Evolutionary conservation across 2,888 invertebrate species (phyloP).

Genomic region (Zygaena filipendulae): DNA sequence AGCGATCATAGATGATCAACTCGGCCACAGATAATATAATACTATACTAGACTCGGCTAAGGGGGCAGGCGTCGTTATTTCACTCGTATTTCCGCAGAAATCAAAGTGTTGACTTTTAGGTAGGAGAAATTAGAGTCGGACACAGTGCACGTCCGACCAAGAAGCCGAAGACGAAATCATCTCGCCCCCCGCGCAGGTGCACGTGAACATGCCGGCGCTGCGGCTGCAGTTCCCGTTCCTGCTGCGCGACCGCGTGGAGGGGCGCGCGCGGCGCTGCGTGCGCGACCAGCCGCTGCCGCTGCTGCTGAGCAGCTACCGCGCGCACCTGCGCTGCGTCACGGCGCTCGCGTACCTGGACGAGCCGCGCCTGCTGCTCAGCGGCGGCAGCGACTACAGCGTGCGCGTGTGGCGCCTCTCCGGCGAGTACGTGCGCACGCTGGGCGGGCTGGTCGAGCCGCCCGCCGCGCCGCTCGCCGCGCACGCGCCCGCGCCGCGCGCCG

Average conservation of each 20-base stretch:
- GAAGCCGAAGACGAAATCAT: too few species aligned
- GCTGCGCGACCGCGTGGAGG: conserved; percentile 72
- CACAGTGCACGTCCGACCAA: too few species aligned
- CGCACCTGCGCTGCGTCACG: conserved; percentile 76
- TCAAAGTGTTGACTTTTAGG: too few species aligned
- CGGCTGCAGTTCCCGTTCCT: conserved; percentile 79
- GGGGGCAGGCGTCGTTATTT: too few species aligned
- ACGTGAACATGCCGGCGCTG: conserved; percentile 71
- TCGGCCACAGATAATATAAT: too few species aligned
- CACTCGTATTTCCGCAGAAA: too few species aligned
- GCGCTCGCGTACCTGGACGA: conserved; percentile 74
- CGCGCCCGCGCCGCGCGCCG: conserved; percentile 71
- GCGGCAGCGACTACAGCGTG: conserved; percentile 77
- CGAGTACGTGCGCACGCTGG: conserved; percentile 77
- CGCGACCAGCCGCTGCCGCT: conserved; percentile 72
- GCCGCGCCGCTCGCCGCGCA: too few species aligned
- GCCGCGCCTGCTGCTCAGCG: conserved; percentile 70
- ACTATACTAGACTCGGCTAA: too few species aligned
- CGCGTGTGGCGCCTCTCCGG: conserved; percentile 81
- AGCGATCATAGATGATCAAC: too few species aligned
- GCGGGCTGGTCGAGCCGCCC: conserved; percentile 74
- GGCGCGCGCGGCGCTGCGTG: conserved; percentile 74
- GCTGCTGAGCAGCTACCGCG: conserved; percentile 76
- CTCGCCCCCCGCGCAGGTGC: too few species aligned
- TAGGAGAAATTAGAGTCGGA: too few species aligned